Conservation (phyloP, 2,888 invertebrate genomes). For the Drosophila pseudotalamancana region DNA sequence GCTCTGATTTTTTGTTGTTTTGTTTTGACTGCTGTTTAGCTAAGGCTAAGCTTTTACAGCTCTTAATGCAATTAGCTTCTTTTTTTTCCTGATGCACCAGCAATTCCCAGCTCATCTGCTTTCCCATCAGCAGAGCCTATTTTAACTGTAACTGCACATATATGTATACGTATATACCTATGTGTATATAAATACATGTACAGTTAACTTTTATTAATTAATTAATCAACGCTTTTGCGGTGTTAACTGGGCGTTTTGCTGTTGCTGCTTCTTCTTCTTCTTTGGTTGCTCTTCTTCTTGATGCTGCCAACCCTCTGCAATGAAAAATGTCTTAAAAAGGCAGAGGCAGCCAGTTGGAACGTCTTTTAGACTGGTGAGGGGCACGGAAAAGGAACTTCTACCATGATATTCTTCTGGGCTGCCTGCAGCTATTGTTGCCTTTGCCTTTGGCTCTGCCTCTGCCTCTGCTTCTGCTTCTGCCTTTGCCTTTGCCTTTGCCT, state of each 20-base stretch:
- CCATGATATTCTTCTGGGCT: constrained; percentile 46
- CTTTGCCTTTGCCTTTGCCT: constrained; percentile 33
- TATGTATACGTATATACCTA: neutral
- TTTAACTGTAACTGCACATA: constrained; percentile 51
- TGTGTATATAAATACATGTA: too few relatives aligned
- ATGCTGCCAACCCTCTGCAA: constrained; percentile 40
- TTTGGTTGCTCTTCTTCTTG: constrained; percentile 6
- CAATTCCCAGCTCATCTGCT: constrained; percentile 33
- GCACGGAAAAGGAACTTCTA: constrained; percentile 45
- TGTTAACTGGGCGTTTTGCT: constrained; percentile 56
- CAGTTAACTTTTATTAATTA: constrained; percentile 60
- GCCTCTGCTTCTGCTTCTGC: too few relatives aligned
- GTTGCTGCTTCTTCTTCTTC: constrained; percentile 8
- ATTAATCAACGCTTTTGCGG: constrained; percentile 59
- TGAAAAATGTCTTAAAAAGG: constrained; percentile 57
- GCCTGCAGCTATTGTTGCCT: constrained; percentile 47
- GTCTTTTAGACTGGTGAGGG: neutral
- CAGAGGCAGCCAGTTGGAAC: constrained; percentile 69
- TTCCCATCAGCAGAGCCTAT: constrained; percentile 45
- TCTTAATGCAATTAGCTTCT: constrained; percentile 74
- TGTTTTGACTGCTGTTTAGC: constrained; percentile 49
- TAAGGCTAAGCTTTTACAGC: constrained; percentile 50
- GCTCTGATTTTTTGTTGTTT: constrained; percentile 70
- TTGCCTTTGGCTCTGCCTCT: constrained; percentile 13
- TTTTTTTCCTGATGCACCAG: constrained; percentile 10